These are phyloP conservation scores for Schizaphis graminum DNA, from an alignment of 2,888 invertebrate genomes.

Conservation along the genomic window DNA sequence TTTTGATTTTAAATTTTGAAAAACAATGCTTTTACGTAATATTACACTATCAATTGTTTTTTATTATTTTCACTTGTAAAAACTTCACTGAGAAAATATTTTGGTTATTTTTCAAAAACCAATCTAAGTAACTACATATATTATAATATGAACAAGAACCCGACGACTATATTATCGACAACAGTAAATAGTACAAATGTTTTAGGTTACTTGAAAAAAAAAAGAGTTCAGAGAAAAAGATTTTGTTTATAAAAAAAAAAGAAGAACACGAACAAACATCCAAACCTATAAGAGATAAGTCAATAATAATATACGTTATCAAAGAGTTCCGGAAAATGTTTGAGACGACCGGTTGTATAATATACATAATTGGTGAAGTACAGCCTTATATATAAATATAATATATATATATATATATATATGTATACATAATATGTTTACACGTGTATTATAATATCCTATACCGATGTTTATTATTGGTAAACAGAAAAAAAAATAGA, in stretches of 20 bases:
- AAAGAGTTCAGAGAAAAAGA: neutral
- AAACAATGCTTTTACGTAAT: neutral
- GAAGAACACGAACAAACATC: neutral
- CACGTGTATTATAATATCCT: neutral
- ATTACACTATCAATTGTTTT: neutral
- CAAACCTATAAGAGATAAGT: neutral
- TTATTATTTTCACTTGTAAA: neutral
- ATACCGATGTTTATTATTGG: neutral
- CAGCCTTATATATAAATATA: neutral
- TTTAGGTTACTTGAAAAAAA: neutral
- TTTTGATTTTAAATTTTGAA: neutral
- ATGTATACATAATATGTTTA: neutral
- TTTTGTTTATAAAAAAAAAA: neutral
- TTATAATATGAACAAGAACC: neutral
- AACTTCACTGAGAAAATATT: neutral
- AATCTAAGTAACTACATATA: neutral
- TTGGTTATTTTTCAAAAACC: neutral
- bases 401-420: neutral
- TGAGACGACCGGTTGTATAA: neutral
- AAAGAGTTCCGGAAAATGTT: neutral
- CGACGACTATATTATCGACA: neutral
- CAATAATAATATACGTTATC: neutral
- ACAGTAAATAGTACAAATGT: neutral
- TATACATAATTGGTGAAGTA: neutral
- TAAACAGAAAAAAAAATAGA: slow-evolving; percentile 12